Percentiles rank a stretch among this genome's conserved stretches.
phyloP scores from a whole-genome alignment of 2,888 invertebrate genomes.

The Nycteola revayana region DNA sequence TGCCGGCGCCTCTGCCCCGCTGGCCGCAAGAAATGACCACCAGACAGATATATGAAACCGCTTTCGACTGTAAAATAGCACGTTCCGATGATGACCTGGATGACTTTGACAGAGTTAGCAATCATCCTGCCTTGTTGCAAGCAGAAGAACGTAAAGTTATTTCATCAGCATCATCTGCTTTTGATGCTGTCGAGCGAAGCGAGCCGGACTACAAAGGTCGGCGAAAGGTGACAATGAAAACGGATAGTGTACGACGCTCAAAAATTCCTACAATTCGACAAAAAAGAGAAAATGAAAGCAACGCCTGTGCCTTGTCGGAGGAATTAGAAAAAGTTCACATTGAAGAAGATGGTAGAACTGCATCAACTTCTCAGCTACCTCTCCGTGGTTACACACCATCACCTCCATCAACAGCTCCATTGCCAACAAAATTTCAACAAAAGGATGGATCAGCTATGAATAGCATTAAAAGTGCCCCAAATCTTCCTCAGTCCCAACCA shows the following conservation, averaged over 20 bases:
- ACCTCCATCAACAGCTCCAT: conserved; percentile 91
- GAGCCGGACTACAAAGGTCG: conserved; percentile 80
- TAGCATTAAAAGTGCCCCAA: conserved; percentile 91
- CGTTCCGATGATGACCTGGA: conserved; percentile 91
- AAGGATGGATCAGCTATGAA: conserved; percentile 88
- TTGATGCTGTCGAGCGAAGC: conserved; percentile 73
- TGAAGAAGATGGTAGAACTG: conserved; percentile 78
- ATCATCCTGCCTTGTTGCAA: conserved; percentile 88
- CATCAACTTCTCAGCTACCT: conserved; percentile 83
- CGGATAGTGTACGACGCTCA: conserved; percentile 79
- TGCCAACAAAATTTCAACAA: conserved; percentile 90
- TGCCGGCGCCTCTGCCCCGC: conserved; percentile 85
- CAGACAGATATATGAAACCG: conserved; percentile 93
- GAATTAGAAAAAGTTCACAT: conserved; percentile 85
- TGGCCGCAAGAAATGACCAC: conserved; percentile 83
- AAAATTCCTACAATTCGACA: conserved; percentile 83
- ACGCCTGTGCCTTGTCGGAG: conserved; percentile 66
- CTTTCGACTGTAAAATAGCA: conserved; percentile 93
- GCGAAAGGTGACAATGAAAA: conserved; percentile 80
- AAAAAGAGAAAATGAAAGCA: conserved; percentile 71
- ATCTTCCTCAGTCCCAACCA: conserved; percentile 86
- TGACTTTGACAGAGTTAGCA: conserved; percentile 90
- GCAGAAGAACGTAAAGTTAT: conserved; percentile 72
- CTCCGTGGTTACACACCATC: conserved; percentile 89
- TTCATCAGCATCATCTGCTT: conserved; percentile 76